Conservation (phyloP, 2,113 vertebrate genomes). For the Cavia aperea region DNA sequence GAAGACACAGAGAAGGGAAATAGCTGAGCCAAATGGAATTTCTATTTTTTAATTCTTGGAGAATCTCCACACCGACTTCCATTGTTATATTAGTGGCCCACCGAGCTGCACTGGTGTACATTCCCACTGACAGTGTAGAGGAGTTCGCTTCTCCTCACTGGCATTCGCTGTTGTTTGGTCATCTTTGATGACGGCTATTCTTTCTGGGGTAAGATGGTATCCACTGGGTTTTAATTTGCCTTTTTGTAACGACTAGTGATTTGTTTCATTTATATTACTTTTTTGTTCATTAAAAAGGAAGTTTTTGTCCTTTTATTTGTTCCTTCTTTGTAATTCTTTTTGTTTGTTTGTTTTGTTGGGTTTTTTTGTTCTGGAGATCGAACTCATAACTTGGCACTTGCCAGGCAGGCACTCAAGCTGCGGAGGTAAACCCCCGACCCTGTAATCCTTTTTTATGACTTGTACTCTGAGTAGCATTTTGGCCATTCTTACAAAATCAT, state of each 20-base stretch:
- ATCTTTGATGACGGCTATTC: not conserved
- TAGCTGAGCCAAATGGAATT: not conserved
- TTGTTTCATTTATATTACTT: not conserved
- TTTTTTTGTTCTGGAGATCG: too few relatives aligned
- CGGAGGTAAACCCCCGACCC: too few relatives aligned
- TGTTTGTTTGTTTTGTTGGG: too few relatives aligned
- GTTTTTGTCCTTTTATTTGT: not conserved
- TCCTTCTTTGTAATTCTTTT: not conserved
- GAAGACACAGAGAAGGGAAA: not conserved
- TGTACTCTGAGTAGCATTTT: not conserved
- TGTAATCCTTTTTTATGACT: not conserved
- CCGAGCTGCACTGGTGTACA: not conserved
- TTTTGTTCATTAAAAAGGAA: not conserved
- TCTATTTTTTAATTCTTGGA: not conserved
- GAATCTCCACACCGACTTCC: not conserved
- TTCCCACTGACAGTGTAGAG: not conserved
- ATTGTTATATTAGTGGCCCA: not conserved
- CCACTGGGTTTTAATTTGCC: not conserved
- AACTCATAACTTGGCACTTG: too few relatives aligned
- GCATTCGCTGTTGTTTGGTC: not conserved
- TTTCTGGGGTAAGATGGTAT: not conserved
- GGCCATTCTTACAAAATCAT: not conserved
- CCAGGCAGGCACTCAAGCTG: too few relatives aligned
- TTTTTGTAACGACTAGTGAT: not conserved
- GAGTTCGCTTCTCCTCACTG: not conserved